phyloP scores from a whole-genome alignment of 2,113 vertebrate species.

The Chloebia gouldiae region DNA sequence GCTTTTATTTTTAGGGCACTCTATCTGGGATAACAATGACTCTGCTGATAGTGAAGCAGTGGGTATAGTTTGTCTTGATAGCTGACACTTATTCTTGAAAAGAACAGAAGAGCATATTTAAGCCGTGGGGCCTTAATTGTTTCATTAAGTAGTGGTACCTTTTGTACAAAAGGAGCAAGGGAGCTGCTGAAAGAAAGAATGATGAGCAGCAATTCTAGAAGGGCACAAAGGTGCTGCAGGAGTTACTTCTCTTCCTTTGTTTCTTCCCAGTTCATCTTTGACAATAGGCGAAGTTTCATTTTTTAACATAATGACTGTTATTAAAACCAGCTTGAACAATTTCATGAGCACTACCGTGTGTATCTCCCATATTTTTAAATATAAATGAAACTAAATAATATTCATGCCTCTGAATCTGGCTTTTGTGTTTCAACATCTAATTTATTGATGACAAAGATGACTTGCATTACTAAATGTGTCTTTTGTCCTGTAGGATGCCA shows the following conservation, averaged over 20 bases:
- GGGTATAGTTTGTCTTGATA: conserved; percentile 72
- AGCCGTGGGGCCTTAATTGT: conserved; percentile 77
- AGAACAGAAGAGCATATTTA: conserved; percentile 73
- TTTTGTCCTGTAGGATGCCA: not conserved
- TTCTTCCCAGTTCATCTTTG: conserved; percentile 64
- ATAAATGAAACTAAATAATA: conserved; percentile 33
- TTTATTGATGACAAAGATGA: conserved; percentile 52
- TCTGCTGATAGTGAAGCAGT: conserved; percentile 70
- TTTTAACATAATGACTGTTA: conserved; percentile 66
- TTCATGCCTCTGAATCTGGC: conserved; percentile 22
- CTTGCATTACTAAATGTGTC: conserved; percentile 34
- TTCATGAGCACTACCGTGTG: conserved; percentile 9
- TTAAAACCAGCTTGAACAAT: conserved; percentile 67
- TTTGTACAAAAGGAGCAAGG: conserved; percentile 67
- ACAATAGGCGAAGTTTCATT: conserved; percentile 56
- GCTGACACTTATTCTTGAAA: conserved; percentile 71
- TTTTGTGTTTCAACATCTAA: not conserved
- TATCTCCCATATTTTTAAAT: conserved; percentile 55
- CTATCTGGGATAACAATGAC: conserved; percentile 74
- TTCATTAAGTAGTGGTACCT: conserved; percentile 75
- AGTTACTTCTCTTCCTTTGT: conserved; percentile 58
- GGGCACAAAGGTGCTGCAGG: conserved; percentile 50
- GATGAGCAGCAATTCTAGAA: conserved; percentile 65
- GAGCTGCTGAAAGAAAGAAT: conserved; percentile 69
- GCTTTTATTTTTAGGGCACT: conserved; percentile 80